Base-by-base conservation (phyloP, 2,797 vertebrate genomes). In the Triplophysa yarkandensis region DNA sequence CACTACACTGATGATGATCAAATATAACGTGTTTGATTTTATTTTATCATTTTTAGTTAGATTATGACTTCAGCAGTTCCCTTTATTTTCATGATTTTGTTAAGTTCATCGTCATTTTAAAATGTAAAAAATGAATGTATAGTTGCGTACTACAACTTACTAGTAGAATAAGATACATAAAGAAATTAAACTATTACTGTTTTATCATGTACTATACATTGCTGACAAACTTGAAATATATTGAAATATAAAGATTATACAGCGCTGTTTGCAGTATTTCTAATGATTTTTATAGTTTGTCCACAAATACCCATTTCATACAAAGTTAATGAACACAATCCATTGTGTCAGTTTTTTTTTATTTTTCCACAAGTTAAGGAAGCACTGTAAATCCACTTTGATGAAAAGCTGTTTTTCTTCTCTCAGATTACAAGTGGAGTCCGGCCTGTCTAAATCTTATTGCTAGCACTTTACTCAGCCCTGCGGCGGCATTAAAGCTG, bases 401-500 rank as follows among this genome's bases (percentile, higher is more conserved):
- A 88, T 83, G 54, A 88, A 89, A 86, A 84, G 79, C 36, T 17
- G 74, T 68, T 82, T 87, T 88, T 80, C 80, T 74, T 79, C 58
- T 34, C 66, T 61, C 78, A 85, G 76, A 88, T 80, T 85, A 88
- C 68, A 79, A 71, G 77, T 81, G 52, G 81, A 85, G 74, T 68
- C 81, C 77, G 76, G 78, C 61, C 68, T 77, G 74, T 80, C 80
- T 82, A 85, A 86, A 86, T 87, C 80, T 82, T 69, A 82, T 79
- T 80, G 83, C 77, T 81, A 87, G 77, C 66, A 87, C 71, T 86
- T 86, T 83, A 66, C 68, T n/a, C 25, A 5, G 67, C 58, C 77
- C 68, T 69, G 77, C 66, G 70, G 79, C 72, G 81, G 82, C 82
- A 86, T 87, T 90, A 90, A 87, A 89, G 36, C 83, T 83, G 77